Conservation (phyloP, 2,797 vertebrate species). For the Chaenodraco wilsoni region DNA sequence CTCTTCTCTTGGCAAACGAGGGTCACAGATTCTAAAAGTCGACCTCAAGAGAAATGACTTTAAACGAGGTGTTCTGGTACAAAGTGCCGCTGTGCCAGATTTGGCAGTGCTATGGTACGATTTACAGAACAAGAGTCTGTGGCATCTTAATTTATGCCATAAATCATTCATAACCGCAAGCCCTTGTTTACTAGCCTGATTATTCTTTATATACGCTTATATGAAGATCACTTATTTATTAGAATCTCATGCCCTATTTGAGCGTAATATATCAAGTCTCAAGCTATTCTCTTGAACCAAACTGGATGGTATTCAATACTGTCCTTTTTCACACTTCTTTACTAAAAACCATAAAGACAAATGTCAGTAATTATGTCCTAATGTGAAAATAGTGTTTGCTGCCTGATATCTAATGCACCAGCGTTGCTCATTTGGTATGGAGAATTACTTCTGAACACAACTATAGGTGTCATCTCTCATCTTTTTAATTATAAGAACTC, state of each 20-base stretch:
- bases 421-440: neutral
- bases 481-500: neutral
- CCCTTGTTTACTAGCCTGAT: neutral
- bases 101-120: neutral
- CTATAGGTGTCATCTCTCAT: neutral
- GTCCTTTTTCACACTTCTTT: neutral
- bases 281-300: too few relatives aligned
- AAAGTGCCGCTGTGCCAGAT: slow-evolving; percentile 5
- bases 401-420: neutral
- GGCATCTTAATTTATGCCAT: neutral
- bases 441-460: neutral
- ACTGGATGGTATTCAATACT: neutral
- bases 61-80: slow-evolving; percentile 29
- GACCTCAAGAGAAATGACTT: slow-evolving; percentile 27
- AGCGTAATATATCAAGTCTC: too few relatives aligned
- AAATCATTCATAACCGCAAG: neutral
- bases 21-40: slow-evolving; percentile 35
- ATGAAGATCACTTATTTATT: too few relatives aligned
- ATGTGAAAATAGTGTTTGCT: neutral
- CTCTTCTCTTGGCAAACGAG: slow-evolving; percentile 32
- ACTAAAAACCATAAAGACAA: neutral
- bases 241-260: too few relatives aligned
- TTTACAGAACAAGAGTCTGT: neutral
- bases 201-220: neutral
- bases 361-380: neutral